Base-by-base conservation (phyloP, 64 coral and sea anemone genomes). In the Cladopsammia gracilis region DNA sequence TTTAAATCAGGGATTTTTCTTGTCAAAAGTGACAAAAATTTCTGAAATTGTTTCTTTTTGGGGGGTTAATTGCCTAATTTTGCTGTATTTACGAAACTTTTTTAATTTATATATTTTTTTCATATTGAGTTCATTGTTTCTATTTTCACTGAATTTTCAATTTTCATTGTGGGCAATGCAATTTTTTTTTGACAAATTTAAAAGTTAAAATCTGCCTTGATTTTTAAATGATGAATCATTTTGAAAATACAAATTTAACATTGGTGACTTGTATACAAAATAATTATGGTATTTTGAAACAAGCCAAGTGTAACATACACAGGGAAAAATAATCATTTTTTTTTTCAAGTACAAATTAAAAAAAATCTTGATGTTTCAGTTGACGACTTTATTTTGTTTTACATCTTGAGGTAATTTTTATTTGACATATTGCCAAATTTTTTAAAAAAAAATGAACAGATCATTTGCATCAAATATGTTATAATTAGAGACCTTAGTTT, bases 121-220 rank as follows among this genome's bases (percentile, higher is more conserved):
- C 13, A 43, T 7, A 5, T 11, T 62, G 42, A 45, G 25, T 72
- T 54, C 11, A 13, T 3, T 46, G 70, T 44, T 44, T 72, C 44
- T 46, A 72, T 72, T 72, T 72, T 43, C 10, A 72, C 22, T 72
- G 11, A 72, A 72, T 25, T 72, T 72, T 72, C 42, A 72, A 44
- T 15, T 8, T 72, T 72, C 6, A 10, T 46, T 72, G 13, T 72
- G 42, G 70, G 24, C 7, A 43, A 44, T 46, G 42, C 5, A 72
- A 72, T 72, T 72, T 44, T 3, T 72, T 13, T 45, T 24, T 45
- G 52, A 54, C 70, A 72, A 9, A 72, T 72, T 45, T 70, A 8
- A 72, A 45, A 43, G 25, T 44, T 34, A 72, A 72, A 72, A 72
- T 45, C 20, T 23, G 9, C 20, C 23, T 64, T 25, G n/a, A 66